phyloP scores from a whole-genome alignment of 2,888 invertebrate genomes.

The Drosophila eohydei region DNA sequence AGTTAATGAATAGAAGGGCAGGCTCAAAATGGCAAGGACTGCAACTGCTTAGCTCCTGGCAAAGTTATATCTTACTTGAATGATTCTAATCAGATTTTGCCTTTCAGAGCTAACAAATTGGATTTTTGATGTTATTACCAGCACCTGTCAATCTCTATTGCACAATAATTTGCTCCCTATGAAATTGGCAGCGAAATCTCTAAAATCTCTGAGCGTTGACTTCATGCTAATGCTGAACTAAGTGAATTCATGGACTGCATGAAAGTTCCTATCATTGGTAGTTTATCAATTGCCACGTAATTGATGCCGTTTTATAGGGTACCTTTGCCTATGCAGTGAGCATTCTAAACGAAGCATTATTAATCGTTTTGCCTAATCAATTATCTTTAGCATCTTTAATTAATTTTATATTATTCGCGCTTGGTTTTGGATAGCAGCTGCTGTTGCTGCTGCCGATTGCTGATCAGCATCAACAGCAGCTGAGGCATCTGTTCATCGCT shows the following conservation, averaged over 20 bases:
- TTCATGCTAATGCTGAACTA: constrained; percentile 25
- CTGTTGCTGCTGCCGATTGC: constrained; percentile 44
- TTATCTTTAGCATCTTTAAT: constrained; percentile 85
- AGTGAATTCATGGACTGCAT: constrained; percentile 23
- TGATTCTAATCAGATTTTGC: not conserved
- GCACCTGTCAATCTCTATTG: not conserved
- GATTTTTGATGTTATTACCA: not conserved
- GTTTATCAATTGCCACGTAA: constrained; percentile 20
- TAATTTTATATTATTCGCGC: constrained; percentile 84
- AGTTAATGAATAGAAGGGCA: no score
- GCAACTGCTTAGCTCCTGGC: not conserved
- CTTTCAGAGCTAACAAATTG: not conserved
- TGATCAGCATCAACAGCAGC: constrained; percentile 55
- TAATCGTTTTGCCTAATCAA: constrained; percentile 85
- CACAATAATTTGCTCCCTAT: not conserved
- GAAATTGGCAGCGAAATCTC: not conserved
- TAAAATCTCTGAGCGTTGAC: not conserved
- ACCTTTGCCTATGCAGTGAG: not conserved
- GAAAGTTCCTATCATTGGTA: not conserved
- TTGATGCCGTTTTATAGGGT: constrained; percentile 40
- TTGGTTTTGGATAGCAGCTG: constrained; percentile 59
- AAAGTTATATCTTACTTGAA: not conserved
- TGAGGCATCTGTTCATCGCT: constrained; percentile 21
- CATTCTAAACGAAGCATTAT: constrained; percentile 77
- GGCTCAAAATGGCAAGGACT: no score